Percentiles rank a stretch among this genome's conserved stretches.
phyloP scores from a whole-genome alignment of 2,797 vertebrate species.

The Tangara arthus region DNA sequence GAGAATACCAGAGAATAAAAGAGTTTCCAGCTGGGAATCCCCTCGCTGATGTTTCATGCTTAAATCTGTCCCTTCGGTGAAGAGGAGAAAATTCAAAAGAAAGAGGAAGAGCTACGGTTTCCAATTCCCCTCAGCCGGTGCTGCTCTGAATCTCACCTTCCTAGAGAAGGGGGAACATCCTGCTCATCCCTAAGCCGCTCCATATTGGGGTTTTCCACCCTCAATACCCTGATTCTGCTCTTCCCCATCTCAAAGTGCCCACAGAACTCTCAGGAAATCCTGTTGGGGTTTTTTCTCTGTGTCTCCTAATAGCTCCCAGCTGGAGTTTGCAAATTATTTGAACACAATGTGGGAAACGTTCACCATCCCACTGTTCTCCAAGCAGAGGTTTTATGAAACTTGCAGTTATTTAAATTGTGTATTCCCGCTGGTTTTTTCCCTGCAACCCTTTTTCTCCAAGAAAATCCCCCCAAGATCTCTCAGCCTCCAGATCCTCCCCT shows the following conservation, averaged over 20 bases:
- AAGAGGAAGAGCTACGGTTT: background rate
- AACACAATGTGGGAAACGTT: background rate
- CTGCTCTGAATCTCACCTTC: background rate
- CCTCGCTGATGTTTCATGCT: rapidly evolving
- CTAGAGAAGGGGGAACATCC: background rate
- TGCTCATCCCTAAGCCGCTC: background rate
- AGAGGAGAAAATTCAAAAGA: background rate
- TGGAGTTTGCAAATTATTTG: background rate
- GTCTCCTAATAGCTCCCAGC: background rate
- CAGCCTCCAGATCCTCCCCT: background rate
- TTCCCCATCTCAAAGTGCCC: background rate
- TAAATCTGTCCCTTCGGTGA: rapidly evolving
- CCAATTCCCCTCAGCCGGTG: background rate
- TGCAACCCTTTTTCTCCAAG: background rate
- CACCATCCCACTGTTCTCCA: background rate
- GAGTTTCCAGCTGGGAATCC: background rate
- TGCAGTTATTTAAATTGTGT: rapidly evolving
- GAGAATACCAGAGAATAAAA: background rate
- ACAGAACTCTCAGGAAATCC: background rate
- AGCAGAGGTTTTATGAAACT: background rate
- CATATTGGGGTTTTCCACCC: background rate
- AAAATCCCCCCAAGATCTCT: background rate
- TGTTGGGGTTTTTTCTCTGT: background rate
- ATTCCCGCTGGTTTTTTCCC: background rate
- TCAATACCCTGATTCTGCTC: background rate